Evolutionary conservation across 2,113 vertebrate species (phyloP), one percentile per base, ranked within the genome.

Genomic region (Rhizomys pruinosus): DNA sequence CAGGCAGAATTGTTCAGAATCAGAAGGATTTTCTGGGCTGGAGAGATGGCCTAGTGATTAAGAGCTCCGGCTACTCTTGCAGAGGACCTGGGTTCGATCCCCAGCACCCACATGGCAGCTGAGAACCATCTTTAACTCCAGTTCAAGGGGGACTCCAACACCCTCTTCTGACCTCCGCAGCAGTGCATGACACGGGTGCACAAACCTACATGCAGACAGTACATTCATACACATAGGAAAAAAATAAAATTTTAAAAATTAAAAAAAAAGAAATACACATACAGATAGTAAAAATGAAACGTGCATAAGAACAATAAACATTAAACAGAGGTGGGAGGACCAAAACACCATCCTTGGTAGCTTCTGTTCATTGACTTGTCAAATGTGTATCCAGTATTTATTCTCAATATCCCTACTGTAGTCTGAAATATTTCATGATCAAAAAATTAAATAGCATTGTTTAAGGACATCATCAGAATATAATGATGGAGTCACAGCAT

Each of bases 211-310:
- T n/a, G n/a, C n/a, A n/a, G n/a, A n/a, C n/a, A n/a, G n/a, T n/a
- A n/a, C n/a, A n/a, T n/a, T n/a, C n/a, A n/a, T n/a, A n/a, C n/a
- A n/a, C n/a, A n/a, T n/a, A n/a, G n/a, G n/a, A n/a, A n/a, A n/a
- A n/a, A n/a, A n/a, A n/a, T n/a, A n/a, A n/a, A n/a, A n/a, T 72
- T 92, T 79, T 76, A 80, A 84, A 95, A 89, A 93, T 37, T 55
- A 0, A 73, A 89, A 90, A 73, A n/a, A 73, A 63, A 72, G 10
- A 17, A 22, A 76, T n/a, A 71, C 1, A 63, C 22, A 76, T 6
- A 81, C 12, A 72, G 1, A 19, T 25, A 71, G 11, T 68, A 52
- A 52, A 52, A 52, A 84, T 32, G 63, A 91, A 86, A 71, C 32
- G 55, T 64, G 25, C 6, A 29, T 42, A 37, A 80, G 37, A 92